Base-by-base conservation (phyloP, 2,113 vertebrate genomes). In the Prunella fulvescens region DNA sequence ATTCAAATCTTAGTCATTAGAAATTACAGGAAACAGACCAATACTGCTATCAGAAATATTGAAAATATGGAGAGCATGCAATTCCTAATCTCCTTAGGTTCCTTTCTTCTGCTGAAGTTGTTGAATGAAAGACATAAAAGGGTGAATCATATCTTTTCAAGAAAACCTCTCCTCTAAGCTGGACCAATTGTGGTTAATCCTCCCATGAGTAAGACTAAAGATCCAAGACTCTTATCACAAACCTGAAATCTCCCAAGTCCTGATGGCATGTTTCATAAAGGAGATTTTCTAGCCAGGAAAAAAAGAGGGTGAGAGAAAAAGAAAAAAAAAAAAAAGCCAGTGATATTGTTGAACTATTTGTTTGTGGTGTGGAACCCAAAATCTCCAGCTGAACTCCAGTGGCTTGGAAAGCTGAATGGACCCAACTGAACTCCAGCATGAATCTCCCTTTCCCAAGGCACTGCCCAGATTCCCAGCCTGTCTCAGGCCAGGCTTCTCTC, bases 231-330 rank as follows among this genome's bases (percentile, higher is more conserved):
- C 14, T 66, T 50, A 71, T 28, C 12, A 61, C 26, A 67, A 62
- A 76, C 18, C 9, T 48, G n/a, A 62, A 58, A 67, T 86, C 69
- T 64, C 40, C 20, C 22, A 44, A 50, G 11, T 47, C 16, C 40
- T 92, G 33, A 47, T 39, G n/a, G 8, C 6, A 24, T 10, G 26
- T 84, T 62, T 64, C 65, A 35, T 79, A 26, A 81, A 65, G 20
- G 16, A 58, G 16, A 6, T 85, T 72, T 86, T 18, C 24, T 35
- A 48, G 31, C 11, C 39, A 39, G 15, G 11, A 13, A 25, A 70
- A 25, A 13, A 12, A 5, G 5, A 24, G 1, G 4, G 10, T 2
- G 4, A 2, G 13, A 19, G 14, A 13, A 14, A 14, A 15, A 4
- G 14, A 18, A 23, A 3, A 35, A 23, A 3, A 35, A 11, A 40